Evolutionary conservation across 2,888 invertebrate species (phyloP).

Genomic region (Netelia inedita): DNA sequence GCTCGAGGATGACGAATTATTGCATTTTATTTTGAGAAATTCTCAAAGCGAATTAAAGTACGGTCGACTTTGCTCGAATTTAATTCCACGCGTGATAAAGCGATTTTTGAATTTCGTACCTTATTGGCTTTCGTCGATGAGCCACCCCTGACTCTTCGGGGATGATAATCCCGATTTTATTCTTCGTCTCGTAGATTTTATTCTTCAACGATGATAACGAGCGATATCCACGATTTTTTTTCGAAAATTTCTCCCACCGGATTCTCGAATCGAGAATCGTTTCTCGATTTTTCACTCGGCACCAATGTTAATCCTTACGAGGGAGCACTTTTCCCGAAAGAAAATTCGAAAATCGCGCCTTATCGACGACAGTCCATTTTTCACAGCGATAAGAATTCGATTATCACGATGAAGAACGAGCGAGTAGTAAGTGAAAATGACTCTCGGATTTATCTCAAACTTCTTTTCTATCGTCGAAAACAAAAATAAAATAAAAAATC

Average conservation of each 20-base stretch:
- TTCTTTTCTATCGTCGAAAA: neutral
- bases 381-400: neutral
- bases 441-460: constrained; percentile 6
- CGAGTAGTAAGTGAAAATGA: neutral
- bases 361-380: constrained; percentile 17
- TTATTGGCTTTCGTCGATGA: constrained; percentile 63
- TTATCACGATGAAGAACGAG: neutral
- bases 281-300: constrained; percentile 27
- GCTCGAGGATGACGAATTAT: neutral
- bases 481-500: neutral
- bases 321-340: constrained; percentile 30
- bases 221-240: neutral
- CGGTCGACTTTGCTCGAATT: too few relatives aligned
- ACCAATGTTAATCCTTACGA: constrained; percentile 21
- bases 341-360: neutral
- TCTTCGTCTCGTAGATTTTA: too few relatives aligned
- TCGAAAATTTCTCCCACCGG: neutral
- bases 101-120: constrained; percentile 70
- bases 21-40: too few relatives aligned
- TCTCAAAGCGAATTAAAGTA: too few relatives aligned
- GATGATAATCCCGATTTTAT: too few relatives aligned
- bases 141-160: neutral
- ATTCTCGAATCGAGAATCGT: neutral
- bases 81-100: neutral
- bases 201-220: neutral